phyloP scores from a whole-genome alignment of 2,113 vertebrate species.

The Pseudolaguvia tuberculata region DNA sequence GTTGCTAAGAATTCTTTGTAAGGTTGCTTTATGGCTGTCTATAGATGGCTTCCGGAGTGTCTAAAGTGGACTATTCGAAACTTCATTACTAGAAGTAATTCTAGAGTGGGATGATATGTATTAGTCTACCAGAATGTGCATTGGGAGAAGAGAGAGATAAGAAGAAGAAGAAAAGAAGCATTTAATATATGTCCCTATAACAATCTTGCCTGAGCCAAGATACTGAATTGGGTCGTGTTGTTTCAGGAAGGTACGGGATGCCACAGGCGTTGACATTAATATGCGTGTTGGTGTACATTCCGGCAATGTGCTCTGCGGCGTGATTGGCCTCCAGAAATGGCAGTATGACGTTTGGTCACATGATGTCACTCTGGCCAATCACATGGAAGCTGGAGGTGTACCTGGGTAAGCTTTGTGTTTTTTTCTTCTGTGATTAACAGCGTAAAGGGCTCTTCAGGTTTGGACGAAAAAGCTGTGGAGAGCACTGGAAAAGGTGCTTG shows the following conservation, averaged over 20 bases:
- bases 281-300: slow-evolving; percentile 98
- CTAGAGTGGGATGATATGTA: slow-evolving; percentile 7
- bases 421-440: slow-evolving; percentile 29
- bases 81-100: slow-evolving; percentile 3
- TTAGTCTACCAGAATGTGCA: slow-evolving; percentile 26
- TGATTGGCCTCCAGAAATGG: slow-evolving; percentile 97
- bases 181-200: neutral
- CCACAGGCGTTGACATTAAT: slow-evolving; percentile 92
- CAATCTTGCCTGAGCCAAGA: neutral
- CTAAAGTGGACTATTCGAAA: neutral
- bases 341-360: slow-evolving; percentile 99
- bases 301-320: slow-evolving; percentile 92
- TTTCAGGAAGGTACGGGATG: slow-evolving; percentile 89
- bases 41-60: neutral
- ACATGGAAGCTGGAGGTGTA: slow-evolving; percentile 97
- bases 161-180: neutral
- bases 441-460: slow-evolving; percentile 42
- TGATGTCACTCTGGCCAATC: slow-evolving; percentile 96
- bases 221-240: slow-evolving; percentile 30
- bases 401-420: slow-evolving; percentile 76
- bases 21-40: neutral
- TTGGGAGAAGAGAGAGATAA: neutral
- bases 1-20: too few species aligned
- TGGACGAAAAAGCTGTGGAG: slow-evolving; percentile 29
- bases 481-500: slow-evolving; percentile 25